A percentile compares a stretch with the other conserved stretches of the same genome.
Evolutionary conservation across 2,797 vertebrate species (phyloP).

Genomic region (Sciaenops ocellatus): DNA sequence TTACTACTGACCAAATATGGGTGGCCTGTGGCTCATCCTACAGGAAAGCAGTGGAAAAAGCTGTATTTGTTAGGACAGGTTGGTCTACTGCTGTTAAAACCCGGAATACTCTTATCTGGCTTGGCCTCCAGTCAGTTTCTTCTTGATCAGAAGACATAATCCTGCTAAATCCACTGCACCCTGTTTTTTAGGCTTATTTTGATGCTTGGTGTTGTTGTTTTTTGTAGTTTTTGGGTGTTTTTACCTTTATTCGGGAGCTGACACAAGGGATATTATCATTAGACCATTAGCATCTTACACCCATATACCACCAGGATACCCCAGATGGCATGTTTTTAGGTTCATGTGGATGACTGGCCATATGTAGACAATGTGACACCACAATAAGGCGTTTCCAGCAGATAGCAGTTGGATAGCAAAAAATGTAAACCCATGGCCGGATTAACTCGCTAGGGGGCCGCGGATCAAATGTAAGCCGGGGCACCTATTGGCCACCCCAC

Average conservation of each 20-base stretch:
- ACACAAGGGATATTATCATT: no score
- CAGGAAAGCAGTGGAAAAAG: conserved; percentile 53
- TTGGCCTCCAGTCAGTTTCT: neutral
- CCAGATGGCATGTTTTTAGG: neutral
- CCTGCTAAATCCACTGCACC: neutral
- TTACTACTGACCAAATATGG: conserved; percentile 73
- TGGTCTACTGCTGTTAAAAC: conserved; percentile 1
- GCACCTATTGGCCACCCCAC: neutral
- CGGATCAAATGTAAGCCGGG: neutral
- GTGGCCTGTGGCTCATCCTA: conserved; percentile 43
- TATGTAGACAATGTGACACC: neutral
- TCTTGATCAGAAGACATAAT: neutral
- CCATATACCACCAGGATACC: neutral
- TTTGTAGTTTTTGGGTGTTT: neutral
- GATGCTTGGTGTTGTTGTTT: neutral
- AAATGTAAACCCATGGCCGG: neutral
- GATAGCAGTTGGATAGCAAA: neutral
- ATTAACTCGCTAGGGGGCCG: neutral
- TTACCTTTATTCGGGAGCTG: neutral
- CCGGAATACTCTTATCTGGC: neutral
- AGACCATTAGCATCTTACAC: neutral
- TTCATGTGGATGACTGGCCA: neutral
- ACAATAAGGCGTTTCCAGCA: neutral
- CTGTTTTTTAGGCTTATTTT: neutral
- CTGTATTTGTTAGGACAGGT: conserved; percentile 52